A percentile compares a stretch with the other conserved stretches of the same genome.
Conservation (phyloP, 1,140 invertebrate species). For the Bombyx mandarina region DNA sequence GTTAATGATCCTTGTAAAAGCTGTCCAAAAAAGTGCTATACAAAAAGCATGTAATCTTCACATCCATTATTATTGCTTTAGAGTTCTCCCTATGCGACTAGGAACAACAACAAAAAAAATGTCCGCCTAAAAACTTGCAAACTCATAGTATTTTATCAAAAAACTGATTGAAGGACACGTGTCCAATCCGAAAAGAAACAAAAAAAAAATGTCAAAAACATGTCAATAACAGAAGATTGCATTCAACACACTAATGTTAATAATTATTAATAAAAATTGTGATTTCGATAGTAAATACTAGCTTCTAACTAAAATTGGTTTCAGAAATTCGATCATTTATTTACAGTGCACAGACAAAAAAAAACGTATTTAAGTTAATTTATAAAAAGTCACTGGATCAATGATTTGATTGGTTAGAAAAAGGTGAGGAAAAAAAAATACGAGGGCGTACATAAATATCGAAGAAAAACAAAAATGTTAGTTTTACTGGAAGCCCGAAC, state of each 20-base stretch:
- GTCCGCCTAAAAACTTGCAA: too few species aligned
- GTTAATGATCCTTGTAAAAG: not conserved
- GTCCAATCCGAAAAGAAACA: not conserved
- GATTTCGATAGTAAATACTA: slow-evolving; percentile 53
- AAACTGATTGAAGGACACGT: not conserved
- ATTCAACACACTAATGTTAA: not conserved
- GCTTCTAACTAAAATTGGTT: slow-evolving; percentile 26
- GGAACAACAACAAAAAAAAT: slow-evolving; percentile 24
- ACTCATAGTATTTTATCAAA: too few species aligned
- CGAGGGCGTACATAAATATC: not conserved
- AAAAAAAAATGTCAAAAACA: not conserved
- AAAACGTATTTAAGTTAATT: too few species aligned
- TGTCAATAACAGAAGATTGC: not conserved
- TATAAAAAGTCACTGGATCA: too few species aligned
- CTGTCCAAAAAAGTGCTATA: slow-evolving; percentile 5
- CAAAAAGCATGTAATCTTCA: slow-evolving; percentile 21
- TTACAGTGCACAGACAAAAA: slow-evolving; percentile 39
- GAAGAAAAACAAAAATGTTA: slow-evolving; percentile 30
- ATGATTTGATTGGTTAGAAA: not conserved
- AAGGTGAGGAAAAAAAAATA: slow-evolving; percentile 12
- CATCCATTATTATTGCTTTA: slow-evolving; percentile 64
- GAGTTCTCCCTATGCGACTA: slow-evolving; percentile 23
- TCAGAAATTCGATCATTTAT: slow-evolving; percentile 36
- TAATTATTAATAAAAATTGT: slow-evolving; percentile 14
- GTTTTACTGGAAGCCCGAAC: slow-evolving; percentile 67